Base-by-base conservation (phyloP, 2,888 invertebrate genomes). In the Lepetodrilus schrolli region DNA sequence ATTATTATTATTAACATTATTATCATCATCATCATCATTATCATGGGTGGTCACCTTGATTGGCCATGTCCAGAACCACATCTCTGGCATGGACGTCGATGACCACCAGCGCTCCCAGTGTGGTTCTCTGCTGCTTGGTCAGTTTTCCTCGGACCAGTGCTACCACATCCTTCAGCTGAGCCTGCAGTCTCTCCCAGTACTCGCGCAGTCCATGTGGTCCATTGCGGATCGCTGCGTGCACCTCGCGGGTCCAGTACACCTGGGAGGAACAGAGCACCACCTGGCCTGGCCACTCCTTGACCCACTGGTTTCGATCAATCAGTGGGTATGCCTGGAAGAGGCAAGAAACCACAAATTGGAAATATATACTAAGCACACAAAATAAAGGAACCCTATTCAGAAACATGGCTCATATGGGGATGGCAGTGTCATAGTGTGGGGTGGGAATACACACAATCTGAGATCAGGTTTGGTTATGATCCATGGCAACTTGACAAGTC, bases 71-170 rank as follows among this genome's bases (percentile, higher is more conserved):
- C 72, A 93, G 92, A 0, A 97, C 92, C 0, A 96, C 95, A 90
- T 98, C 97, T 83, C 96, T 93, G 0, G 96, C 96, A 89, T 98
- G 98, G 0, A 98, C 97, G 88, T 98, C 97, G 78, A 97, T 91
- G 5, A 97, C 96, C 0, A 98, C 96, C 78, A 98, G 91, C 0
- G 97, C 96, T 73, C 96, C 95, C 1, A 98, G 92, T 0, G 97
- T 97, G 48, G 96, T 96, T 70, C 98, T 93, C 90, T 96, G 96
- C 89, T 97, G 96, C 34, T 93, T 92, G 77, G 94, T 95, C 0
- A 98, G 92, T 87, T 94, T 94, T n/a, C 97, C 96, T 73, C 97
- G 92, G 48, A 96, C 94, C 74, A 95, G 91, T 50, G 93, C 92
- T 0, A 96, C 95, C 74, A 95, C 94, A 79, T 95, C 94, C 74